Evolutionary conservation across 2,113 vertebrate genomes (phyloP).

Genomic region (Pavo muticus): DNA sequence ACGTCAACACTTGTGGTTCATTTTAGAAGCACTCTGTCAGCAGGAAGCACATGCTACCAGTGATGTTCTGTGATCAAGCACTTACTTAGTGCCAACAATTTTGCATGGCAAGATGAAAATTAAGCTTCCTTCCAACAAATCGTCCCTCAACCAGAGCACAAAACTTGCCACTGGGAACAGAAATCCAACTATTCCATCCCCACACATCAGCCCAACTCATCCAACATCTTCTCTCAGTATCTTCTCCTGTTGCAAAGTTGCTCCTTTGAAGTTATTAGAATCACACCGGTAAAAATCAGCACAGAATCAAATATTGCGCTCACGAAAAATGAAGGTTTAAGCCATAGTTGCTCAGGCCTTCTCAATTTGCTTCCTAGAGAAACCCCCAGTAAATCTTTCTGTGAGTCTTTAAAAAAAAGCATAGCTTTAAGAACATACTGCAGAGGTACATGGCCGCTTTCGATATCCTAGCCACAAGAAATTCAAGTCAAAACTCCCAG

Average conservation of each 20-base stretch:
- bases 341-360: not conserved
- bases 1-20: not conserved
- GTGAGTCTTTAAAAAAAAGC: not conserved
- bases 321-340: not conserved
- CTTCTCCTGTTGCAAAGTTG: not conserved
- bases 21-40: not conserved
- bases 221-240: not conserved
- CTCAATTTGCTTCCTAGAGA: not conserved
- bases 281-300: not conserved
- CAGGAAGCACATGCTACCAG: not conserved
- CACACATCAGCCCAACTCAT: not conserved
- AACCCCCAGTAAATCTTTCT: not conserved
- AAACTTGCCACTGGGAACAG: not conserved
- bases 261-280: not conserved
- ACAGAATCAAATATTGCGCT: not conserved
- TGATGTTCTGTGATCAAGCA: not conserved
- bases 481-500: not conserved
- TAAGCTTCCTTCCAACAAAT: not conserved
- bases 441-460: not conserved
- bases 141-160: not conserved
- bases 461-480: not conserved
- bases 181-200: not conserved
- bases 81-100: not conserved
- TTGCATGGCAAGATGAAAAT: not conserved
- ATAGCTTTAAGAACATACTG: not conserved